Percentiles rank a stretch among this genome's conserved stretches.
Evolutionary conservation across 2,888 invertebrate species (phyloP).

Genomic region (Drosophila anceps): DNA sequence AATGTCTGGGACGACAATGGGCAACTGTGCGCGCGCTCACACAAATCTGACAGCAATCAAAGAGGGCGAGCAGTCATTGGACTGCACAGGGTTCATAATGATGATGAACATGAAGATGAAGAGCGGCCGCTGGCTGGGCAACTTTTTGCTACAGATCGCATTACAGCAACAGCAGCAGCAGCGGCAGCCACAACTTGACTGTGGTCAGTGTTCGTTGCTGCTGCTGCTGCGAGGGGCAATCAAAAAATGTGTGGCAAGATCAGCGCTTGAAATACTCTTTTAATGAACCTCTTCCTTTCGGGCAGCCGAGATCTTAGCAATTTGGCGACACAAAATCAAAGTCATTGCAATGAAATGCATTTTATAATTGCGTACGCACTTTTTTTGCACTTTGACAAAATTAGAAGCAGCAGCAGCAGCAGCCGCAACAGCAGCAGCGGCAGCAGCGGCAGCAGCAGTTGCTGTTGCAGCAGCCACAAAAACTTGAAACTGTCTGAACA

Average conservation of each 20-base stretch:
- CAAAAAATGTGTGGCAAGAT: conserved; percentile 82
- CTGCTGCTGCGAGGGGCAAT: conserved; percentile 63
- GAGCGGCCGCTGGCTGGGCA: conserved; percentile 39
- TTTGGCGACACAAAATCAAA: conserved; percentile 83
- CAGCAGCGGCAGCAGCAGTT: background rate
- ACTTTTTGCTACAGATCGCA: conserved; percentile 55
- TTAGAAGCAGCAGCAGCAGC: conserved; percentile 60
- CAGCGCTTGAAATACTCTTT: conserved; percentile 80
- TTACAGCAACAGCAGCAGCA: conserved; percentile 38
- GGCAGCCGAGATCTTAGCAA: conserved; percentile 50
- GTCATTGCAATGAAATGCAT: conserved; percentile 78
- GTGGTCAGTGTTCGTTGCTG: conserved; percentile 53
- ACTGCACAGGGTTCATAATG: conserved; percentile 61
- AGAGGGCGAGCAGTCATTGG: conserved; percentile 34
- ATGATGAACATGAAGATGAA: conserved; percentile 50
- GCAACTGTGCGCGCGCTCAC: conserved; percentile 39
- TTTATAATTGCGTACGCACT: conserved; percentile 81
- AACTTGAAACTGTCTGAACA: conserved; percentile 67
- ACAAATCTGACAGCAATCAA: conserved; percentile 67
- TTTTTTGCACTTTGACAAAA: conserved; percentile 75
- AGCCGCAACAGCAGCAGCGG: conserved; percentile 11
- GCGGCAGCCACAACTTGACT: conserved; percentile 65
- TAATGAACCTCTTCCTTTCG: conserved; percentile 81
- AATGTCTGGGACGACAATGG: conserved; percentile 45
- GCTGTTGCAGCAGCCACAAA: conserved; percentile 23